These are phyloP conservation scores for Trachops cirrhosus DNA, from an alignment of 2,797 vertebrate genomes.

Conservation along the genomic window DNA sequence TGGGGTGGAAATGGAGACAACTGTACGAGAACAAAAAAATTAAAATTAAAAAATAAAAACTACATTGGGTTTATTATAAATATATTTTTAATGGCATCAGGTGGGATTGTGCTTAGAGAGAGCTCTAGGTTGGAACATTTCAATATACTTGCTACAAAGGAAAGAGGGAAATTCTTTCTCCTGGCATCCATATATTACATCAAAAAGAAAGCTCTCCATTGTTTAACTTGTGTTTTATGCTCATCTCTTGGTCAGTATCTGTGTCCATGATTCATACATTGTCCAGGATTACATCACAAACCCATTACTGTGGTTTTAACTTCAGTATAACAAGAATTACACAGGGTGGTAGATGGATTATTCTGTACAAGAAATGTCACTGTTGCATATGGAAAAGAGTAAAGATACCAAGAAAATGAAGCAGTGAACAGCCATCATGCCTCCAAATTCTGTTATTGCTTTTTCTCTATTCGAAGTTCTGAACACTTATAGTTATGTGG, in stretches of 20 bases:
- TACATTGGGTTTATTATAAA: background rate
- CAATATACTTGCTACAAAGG: background rate
- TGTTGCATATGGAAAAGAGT: background rate
- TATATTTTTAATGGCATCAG: background rate
- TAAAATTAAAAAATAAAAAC: background rate
- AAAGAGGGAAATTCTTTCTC: background rate
- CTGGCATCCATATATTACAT: background rate
- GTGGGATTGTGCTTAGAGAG: background rate
- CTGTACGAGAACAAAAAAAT: too few species aligned
- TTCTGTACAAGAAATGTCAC: background rate
- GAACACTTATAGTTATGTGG: background rate
- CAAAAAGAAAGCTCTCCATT: background rate
- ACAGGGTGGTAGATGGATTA: background rate
- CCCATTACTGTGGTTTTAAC: background rate
- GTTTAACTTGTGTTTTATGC: background rate
- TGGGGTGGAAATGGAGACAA: too few species aligned
- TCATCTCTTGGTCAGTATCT: background rate
- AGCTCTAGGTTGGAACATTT: background rate
- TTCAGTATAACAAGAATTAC: background rate
- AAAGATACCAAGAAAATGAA: background rate
- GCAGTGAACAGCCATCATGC: background rate
- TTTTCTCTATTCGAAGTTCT: background rate
- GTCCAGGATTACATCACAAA: background rate
- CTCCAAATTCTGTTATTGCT: background rate
- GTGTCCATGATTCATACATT: background rate